A percentile compares a stretch with the other conserved stretches of the same genome.
phyloP scores from a whole-genome alignment of 2,888 invertebrate genomes.

The Cheilosia impressa region DNA sequence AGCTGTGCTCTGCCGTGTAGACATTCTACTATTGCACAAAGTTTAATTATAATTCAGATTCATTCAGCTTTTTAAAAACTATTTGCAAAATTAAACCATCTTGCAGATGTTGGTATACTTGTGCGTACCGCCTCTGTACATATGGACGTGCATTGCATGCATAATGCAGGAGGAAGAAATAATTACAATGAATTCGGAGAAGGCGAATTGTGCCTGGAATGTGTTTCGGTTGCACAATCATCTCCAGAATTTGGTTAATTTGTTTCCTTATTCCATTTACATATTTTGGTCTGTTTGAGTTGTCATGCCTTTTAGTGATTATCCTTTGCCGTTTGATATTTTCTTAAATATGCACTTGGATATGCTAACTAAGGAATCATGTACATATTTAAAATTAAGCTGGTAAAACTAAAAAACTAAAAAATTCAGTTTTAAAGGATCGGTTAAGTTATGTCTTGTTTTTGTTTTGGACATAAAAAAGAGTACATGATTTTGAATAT shows the following conservation, averaged over 20 bases:
- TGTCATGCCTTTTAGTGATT: background rate
- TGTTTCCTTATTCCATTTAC: background rate
- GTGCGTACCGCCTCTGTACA: background rate
- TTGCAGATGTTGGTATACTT: background rate
- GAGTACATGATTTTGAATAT: no score
- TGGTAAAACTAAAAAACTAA: no score
- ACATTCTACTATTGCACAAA: background rate
- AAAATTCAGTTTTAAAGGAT: no score
- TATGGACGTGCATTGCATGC: background rate
- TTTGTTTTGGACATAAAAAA: no score
- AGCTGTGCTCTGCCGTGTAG: background rate
- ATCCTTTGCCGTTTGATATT: background rate
- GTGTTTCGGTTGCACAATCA: background rate
- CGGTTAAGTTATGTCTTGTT: no score
- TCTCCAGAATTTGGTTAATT: background rate
- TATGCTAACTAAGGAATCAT: background rate
- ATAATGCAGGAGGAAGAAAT: background rate
- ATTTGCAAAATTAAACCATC: background rate
- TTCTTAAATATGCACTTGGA: background rate
- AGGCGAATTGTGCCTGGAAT: background rate
- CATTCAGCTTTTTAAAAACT: background rate
- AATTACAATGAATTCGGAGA: background rate
- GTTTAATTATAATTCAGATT: conserved; percentile 10
- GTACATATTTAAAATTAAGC: no score
- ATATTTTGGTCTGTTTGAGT: background rate